These are phyloP conservation scores for Plagodis dolabraria DNA, from an alignment of 2,888 invertebrate species.

Conservation along the genomic window DNA sequence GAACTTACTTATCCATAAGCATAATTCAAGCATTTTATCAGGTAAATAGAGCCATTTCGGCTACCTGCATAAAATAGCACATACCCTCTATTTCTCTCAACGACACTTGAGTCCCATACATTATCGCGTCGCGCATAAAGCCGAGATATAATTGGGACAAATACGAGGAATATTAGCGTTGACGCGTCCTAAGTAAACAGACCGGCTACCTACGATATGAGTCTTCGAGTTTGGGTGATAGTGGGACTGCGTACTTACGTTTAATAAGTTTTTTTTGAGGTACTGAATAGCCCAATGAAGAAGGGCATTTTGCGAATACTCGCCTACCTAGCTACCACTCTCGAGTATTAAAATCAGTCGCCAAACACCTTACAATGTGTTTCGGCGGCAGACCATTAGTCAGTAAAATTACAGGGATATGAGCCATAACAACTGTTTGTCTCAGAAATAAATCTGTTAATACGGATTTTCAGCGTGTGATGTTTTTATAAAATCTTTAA, in stretches of 20 bases:
- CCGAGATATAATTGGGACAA: slow-evolving; percentile 63
- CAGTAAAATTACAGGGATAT: background rate
- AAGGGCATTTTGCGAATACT: no score
- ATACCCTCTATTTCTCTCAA: slow-evolving; percentile 46
- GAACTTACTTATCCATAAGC: no score
- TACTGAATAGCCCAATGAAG: no score
- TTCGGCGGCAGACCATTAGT: background rate
- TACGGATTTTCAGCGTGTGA: no score
- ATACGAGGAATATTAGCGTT: slow-evolving; percentile 56
- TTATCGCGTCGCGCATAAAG: slow-evolving; percentile 52
- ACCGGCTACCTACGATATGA: slow-evolving; percentile 21
- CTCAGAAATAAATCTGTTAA: no score
- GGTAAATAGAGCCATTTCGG: background rate
- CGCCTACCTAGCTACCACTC: no score
- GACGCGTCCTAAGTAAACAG: slow-evolving; percentile 63
- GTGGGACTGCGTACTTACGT: background rate
- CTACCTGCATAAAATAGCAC: slow-evolving; percentile 50
- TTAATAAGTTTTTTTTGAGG: background rate
- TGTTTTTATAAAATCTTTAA: no score
- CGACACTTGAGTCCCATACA: slow-evolving; percentile 38
- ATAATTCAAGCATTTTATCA: background rate
- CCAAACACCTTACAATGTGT: no score
- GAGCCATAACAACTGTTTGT: no score
- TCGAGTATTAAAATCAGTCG: no score
- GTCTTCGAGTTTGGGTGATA: background rate